Conservation (phyloP, 2,888 invertebrate species). For the Heliconius sara region DNA sequence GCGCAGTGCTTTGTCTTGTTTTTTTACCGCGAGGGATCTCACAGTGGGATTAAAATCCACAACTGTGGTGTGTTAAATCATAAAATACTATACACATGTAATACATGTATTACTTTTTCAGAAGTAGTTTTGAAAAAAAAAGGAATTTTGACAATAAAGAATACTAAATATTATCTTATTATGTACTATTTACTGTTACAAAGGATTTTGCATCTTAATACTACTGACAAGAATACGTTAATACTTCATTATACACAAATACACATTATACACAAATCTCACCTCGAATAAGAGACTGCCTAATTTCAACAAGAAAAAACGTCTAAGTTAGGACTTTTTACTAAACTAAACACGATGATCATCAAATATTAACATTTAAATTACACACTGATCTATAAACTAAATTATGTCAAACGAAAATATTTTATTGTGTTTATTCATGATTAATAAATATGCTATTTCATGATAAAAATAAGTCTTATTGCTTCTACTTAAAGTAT, state of each 20-base stretch:
- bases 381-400: conserved; percentile 70
- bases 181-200: too few relatives aligned
- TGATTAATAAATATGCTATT: background rate
- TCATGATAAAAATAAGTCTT: background rate
- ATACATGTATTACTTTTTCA: too few relatives aligned
- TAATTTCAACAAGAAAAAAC: background rate
- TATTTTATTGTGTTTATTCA: conserved; percentile 40
- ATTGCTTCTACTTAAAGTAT: background rate
- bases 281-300: too few relatives aligned
- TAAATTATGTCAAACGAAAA: conserved; percentile 67
- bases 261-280: too few relatives aligned
- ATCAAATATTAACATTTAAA: conserved; percentile 42
- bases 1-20: background rate
- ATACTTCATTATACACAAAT: background rate
- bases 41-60: too few relatives aligned
- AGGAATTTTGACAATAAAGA: too few relatives aligned
- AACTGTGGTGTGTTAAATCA: too few relatives aligned
- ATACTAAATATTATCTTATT: too few relatives aligned
- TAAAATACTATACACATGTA: too few relatives aligned
- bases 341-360: background rate
- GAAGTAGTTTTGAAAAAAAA: too few relatives aligned
- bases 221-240: background rate
- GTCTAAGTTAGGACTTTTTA: background rate
- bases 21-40: too few relatives aligned
- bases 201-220: background rate